Evolutionary conservation across 2,113 vertebrate genomes (phyloP), one percentile per base, ranked within the genome.

Genomic region (Macquaria ambigua): DNA sequence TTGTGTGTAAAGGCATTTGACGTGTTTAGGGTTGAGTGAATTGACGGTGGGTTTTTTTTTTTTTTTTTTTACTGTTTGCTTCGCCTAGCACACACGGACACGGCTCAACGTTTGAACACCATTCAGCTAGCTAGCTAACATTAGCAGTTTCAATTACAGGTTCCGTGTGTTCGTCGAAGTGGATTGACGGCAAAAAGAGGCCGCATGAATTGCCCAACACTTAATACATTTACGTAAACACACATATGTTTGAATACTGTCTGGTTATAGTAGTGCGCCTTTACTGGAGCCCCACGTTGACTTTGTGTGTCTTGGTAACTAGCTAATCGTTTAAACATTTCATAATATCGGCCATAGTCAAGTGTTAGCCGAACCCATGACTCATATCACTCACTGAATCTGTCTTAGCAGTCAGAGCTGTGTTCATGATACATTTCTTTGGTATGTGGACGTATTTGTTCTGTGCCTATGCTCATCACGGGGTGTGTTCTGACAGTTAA

Each of bases 381-480:
- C 69, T 94, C 90, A 90, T 55, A 69, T 66, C 69, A n/a, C 23
- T 37, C 18, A 23, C 14, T 15, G 74, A 20, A 72, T 81, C 34
- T 31, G 61, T 67, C 52, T 74, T 58, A 23, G 52, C 76, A 37
- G 43, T 82, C 74, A 53, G 23, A 46, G 37, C 76, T 15, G 79
- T 46, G 39, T 77, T 69, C 55, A 50, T 91, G 92, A 92, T 77
- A n/a, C 82, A 92, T 71, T 78, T 87, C 82, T 67, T 61, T 83
- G 89, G 90, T 90, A 89, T 92, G 86, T 77, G 37, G 1, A 25
- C 2, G 74, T 59, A 55, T 81, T 77, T 83, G 66, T 68, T 79
- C 52, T 20, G 10, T 66, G 66, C 34, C 18, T 66, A 25, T 61
- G 10, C 41, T 55, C 80, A 70, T 82, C 82, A 62, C 74, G 56